phyloP scores from a whole-genome alignment of 1,140 invertebrate species.

The Asbolus verrucosus region DNA sequence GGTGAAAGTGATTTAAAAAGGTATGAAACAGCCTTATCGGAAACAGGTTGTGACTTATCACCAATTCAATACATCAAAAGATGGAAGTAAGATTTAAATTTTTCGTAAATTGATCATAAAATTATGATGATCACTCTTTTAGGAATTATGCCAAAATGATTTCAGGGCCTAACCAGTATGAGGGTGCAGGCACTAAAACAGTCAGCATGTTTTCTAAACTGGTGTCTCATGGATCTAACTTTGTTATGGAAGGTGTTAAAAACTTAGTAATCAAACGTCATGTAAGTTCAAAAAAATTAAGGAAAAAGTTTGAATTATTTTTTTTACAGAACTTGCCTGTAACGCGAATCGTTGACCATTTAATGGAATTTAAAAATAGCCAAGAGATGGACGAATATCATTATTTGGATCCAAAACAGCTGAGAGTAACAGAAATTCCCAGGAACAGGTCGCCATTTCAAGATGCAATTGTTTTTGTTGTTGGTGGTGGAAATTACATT shows the following conservation, averaged over 20 bases:
- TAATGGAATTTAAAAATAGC: conserved; percentile 87
- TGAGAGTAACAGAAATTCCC: conserved; percentile 79
- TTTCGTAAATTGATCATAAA: background rate
- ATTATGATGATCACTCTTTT: conserved; percentile 52
- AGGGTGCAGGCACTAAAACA: conserved; percentile 96
- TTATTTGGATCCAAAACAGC: conserved; percentile 93
- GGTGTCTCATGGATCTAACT: conserved; percentile 95
- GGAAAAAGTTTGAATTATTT: too few species aligned
- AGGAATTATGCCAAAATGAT: conserved; percentile 87
- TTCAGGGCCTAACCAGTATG: conserved; percentile 77
- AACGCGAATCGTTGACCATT: conserved; percentile 90
- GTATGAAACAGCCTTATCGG: conserved; percentile 81
- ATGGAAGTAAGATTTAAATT: conserved; percentile 79
- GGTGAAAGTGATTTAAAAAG: conserved; percentile 86
- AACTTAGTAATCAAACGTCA: conserved; percentile 98
- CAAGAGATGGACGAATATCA: conserved; percentile 88
- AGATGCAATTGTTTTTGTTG: conserved; percentile 95
- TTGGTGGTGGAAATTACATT: conserved; percentile 99
- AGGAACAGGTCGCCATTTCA: conserved; percentile 79
- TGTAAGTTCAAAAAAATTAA: conserved; percentile 76
- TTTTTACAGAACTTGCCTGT: conserved; percentile 87
- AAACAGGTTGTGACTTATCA: conserved; percentile 87
- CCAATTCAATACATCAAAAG: conserved; percentile 88
- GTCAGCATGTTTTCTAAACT: conserved; percentile 99
- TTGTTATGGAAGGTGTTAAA: conserved; percentile 99